These are phyloP conservation scores for Ellobius talpinus DNA, from an alignment of 2,113 vertebrate species.

Conservation along the genomic window DNA sequence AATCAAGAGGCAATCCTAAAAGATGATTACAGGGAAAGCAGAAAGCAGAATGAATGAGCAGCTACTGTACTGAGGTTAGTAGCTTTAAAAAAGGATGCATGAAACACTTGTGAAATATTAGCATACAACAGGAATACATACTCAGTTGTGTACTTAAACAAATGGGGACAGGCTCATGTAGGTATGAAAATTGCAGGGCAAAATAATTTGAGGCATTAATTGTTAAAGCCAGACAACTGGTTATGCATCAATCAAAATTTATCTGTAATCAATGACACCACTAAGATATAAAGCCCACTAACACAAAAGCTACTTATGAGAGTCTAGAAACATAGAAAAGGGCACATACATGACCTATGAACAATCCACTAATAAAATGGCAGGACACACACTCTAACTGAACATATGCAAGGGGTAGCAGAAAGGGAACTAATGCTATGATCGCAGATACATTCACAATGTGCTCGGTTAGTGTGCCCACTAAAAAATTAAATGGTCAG, in stretches of 20 bases:
- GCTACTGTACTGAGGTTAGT: slow-evolving; percentile 87
- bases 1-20: slow-evolving; percentile 80
- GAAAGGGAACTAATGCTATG: slow-evolving; percentile 52
- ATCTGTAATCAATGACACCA: slow-evolving; percentile 60
- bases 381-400: slow-evolving; percentile 58
- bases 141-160: slow-evolving; percentile 81
- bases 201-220: slow-evolving; percentile 74
- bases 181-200: slow-evolving; percentile 72
- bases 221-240: slow-evolving; percentile 79
- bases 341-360: slow-evolving; percentile 41
- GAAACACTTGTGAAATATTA: slow-evolving; percentile 92
- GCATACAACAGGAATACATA: slow-evolving; percentile 85
- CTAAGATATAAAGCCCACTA: slow-evolving; percentile 70
- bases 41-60: slow-evolving; percentile 86
- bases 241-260: slow-evolving; percentile 80
- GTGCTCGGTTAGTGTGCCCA: slow-evolving; percentile 69
- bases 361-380: slow-evolving; percentile 68
- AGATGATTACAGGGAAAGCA: slow-evolving; percentile 86
- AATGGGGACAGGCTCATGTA: slow-evolving; percentile 76
- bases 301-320: slow-evolving; percentile 11
- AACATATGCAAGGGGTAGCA: slow-evolving; percentile 50
- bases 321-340: slow-evolving; percentile 41
- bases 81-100: slow-evolving; percentile 89
- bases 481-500: slow-evolving; percentile 63
- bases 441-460: slow-evolving; percentile 61